Evolutionary conservation across 2,888 invertebrate genomes (phyloP), one percentile per base, ranked within the genome.

Genomic region (Graphium colonna): DNA sequence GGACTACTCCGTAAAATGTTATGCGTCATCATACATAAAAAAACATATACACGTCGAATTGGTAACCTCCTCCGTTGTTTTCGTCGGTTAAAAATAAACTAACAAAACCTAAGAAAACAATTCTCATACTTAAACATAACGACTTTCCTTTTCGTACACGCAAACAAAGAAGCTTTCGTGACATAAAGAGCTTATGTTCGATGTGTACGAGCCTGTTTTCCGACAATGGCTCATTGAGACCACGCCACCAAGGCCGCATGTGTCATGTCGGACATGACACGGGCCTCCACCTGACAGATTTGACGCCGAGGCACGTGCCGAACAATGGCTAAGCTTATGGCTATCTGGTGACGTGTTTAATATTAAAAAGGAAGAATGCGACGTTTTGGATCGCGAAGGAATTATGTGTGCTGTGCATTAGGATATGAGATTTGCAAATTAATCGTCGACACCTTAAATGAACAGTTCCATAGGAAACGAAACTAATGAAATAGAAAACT

Each of bases 221-320:
- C 16, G 39, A 52, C 42, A 48, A 48, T 48, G 28, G 47, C 33
- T 8, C 12, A 49, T 26, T 7, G 31, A 31, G 82, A 80, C 69
- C 74, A 71, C 21, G 60, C 7, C 18, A 38, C 43, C 57, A 61
- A 52, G 60, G 42, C 56, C n/a, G n/a, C n/a, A n/a, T n/a, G n/a
- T n/a, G n/a, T n/a, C n/a, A n/a, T n/a, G n/a, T n/a, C n/a, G n/a
- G n/a, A n/a, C n/a, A n/a, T n/a, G 61, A 55, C 60, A 58, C 59
- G 55, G 60, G 58, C 46, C 42, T 43, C 51, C 44, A 52, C 51
- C 45, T 40, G 51, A 16, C 39, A 52, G 56, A 55, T 59, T 58
- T 57, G 56, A 45, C 40, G 51, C 51, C 33, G 51, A 51, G 52
- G 56, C 58, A 58, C 46, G 56, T 41, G 52, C 18, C 28, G 12